phyloP scores from a whole-genome alignment of 2,888 invertebrate genomes.

The Archaeoteleia sp. region DNA sequence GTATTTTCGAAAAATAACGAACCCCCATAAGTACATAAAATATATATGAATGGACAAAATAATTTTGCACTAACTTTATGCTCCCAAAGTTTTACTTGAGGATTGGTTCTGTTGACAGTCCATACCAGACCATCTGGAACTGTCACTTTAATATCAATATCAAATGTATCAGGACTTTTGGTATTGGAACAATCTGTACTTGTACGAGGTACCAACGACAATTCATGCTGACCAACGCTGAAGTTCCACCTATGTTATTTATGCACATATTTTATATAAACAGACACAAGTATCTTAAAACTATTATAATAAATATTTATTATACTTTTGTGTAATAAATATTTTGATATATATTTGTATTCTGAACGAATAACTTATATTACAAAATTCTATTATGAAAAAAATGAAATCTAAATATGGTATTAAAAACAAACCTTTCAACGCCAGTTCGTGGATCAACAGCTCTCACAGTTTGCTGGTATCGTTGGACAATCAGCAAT shows the following conservation, averaged over 20 bases:
- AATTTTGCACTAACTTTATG: no score
- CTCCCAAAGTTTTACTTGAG: slow-evolving; percentile 82
- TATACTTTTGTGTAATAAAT: no score
- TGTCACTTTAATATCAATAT: slow-evolving; percentile 79
- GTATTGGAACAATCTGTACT: slow-evolving; percentile 74
- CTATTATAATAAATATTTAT: no score
- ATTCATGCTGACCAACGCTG: slow-evolving; percentile 92
- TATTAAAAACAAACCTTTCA: slow-evolving; percentile 86
- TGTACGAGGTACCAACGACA: slow-evolving; percentile 78
- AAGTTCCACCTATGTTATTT: slow-evolving; percentile 88
- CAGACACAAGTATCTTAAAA: neutral
- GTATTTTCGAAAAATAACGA: no score
- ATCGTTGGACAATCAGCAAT: slow-evolving; percentile 86
- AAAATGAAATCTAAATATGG: slow-evolving; percentile 15
- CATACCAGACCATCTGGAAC: slow-evolving; percentile 84
- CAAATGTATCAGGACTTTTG: slow-evolving; percentile 52
- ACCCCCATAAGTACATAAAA: no score
- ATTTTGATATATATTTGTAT: no score
- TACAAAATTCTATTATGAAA: neutral
- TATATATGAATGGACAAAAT: no score
- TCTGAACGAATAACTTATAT: no score
- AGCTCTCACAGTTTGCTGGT: slow-evolving; percentile 92
- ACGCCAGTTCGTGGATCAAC: slow-evolving; percentile 89
- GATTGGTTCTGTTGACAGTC: slow-evolving; percentile 79
- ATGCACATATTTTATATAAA: no score